Evolutionary conservation across 2,113 vertebrate genomes (phyloP), one percentile per base, ranked within the genome.

Genomic region (Malurus elegans): DNA sequence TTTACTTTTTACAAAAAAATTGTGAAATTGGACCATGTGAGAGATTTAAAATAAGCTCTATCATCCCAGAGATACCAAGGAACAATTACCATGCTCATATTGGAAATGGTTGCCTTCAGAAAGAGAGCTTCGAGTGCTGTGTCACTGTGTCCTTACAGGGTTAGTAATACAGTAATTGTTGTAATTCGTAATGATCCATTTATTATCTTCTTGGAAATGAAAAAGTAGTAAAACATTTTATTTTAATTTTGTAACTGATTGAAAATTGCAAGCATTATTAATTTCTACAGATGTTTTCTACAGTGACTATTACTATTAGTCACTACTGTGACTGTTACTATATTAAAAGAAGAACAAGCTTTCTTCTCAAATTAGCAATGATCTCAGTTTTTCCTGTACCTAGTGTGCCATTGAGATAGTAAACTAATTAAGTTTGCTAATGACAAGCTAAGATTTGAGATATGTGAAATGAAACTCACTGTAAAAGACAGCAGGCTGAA

Each of bases 391-490:
- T 81, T 82, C 69, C 66, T 72, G 84, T 73, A 45, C 66, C 57
- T 61, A 42, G 44, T 3, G 4, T 91, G 66, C 20, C 60, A 51
- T 8, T 90, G 89, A 84, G 70, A 88, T 90, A 92, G 56, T 40
- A 66, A 84, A 53, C 44, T 95, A 82, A 85, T 96, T 96, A 89
- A 51, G 62, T 75, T 95, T 85, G 72, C 45, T 86, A 88, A 94
- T 90, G 66, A 73, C 65, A 65, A 94, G 42, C 69, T 67, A 25
- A 84, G 87, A 88, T 70, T 36, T 65, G 61, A 75, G 81, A 57
- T 65, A 62, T 7, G 31, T 83, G 81, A 83, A 71, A 78, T 79
- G 61, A 54, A 86, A 51, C 42, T 81, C 15, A 5, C 19, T 69
- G 40, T 84, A 79, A 84, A 78, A 95, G 79, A 53, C 84, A 91